Evolutionary conservation across 1,140 invertebrate species (phyloP).

Genomic region (Notospermus geniculatus): DNA sequence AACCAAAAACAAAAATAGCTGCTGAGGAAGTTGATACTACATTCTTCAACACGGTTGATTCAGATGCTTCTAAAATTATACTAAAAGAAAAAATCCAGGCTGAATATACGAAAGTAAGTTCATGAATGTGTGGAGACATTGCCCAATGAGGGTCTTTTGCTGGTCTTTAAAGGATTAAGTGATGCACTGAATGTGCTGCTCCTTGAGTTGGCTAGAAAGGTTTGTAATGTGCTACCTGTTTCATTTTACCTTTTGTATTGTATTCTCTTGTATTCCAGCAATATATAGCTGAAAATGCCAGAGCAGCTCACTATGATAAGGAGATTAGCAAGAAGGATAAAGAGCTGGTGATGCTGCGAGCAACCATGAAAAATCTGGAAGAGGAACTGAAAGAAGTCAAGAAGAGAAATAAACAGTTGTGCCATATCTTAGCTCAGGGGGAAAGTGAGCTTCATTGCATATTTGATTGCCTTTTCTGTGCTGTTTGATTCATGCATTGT

Average conservation of each 20-base stretch:
- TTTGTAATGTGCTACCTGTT: no score
- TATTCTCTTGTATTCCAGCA: constrained; percentile 36
- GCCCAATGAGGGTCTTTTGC: no score
- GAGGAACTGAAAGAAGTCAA: constrained; percentile 71
- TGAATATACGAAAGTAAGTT: constrained; percentile 55
- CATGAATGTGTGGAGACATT: no score
- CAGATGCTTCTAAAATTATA: constrained; percentile 66
- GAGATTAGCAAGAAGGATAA: constrained; percentile 67
- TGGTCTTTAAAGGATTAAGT: no score
- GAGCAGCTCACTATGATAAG: constrained; percentile 60
- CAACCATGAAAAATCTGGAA: constrained; percentile 65
- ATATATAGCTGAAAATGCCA: constrained; percentile 47
- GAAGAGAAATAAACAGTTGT: constrained; percentile 73
- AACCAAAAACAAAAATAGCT: constrained; percentile 14
- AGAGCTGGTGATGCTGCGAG: constrained; percentile 63
- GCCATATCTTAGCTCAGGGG: constrained; percentile 72
- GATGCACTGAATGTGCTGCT: no score
- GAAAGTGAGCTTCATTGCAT: constrained; percentile 81
- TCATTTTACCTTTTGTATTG: no score
- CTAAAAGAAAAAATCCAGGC: constrained; percentile 67
- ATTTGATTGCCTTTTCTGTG: no score
- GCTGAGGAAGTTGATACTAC: constrained; percentile 44
- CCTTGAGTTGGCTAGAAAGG: no score
- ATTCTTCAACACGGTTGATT: constrained; percentile 69
- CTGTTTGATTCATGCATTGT: no score